phyloP scores from a whole-genome alignment of 2,888 invertebrate species.

The Sphinx pinastri region DNA sequence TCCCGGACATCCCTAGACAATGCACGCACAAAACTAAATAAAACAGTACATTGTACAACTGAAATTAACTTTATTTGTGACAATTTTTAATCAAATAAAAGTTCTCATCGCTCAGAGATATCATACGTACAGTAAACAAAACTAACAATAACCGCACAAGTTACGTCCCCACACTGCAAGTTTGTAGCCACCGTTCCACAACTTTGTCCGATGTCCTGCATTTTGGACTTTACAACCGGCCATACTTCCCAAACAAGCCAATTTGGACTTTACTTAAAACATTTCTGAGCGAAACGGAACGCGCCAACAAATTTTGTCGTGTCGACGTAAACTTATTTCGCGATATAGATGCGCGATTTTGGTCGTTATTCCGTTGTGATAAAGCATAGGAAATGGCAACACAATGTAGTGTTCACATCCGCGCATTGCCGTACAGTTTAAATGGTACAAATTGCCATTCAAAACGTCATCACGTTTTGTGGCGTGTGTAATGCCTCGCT shows the following conservation, averaged over 20 bases:
- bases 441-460: constrained; percentile 66
- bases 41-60: neutral
- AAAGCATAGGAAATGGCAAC: constrained; percentile 37
- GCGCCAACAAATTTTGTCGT: constrained; percentile 9
- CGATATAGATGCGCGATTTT: constrained; percentile 35
- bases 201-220: constrained; percentile 62
- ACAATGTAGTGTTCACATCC: constrained; percentile 46
- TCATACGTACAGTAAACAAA: constrained; percentile 17
- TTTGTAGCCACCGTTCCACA: constrained; percentile 60
- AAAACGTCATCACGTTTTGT: constrained; percentile 63
- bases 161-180: constrained; percentile 45
- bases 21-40: neutral
- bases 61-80: neutral
- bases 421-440: constrained; percentile 51
- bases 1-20: neutral
- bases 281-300: constrained; percentile 29
- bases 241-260: constrained; percentile 33
- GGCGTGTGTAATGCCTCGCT: constrained; percentile 48
- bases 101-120: constrained; percentile 6
- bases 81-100: constrained; percentile 22
- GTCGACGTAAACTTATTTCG: constrained; percentile 28
- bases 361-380: constrained; percentile 30
- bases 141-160: constrained; percentile 1
- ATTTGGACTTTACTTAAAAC: constrained; percentile 38
- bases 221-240: constrained; percentile 45